phyloP scores from a whole-genome alignment of 1,140 invertebrate species.

The Mactra quadrangularis region DNA sequence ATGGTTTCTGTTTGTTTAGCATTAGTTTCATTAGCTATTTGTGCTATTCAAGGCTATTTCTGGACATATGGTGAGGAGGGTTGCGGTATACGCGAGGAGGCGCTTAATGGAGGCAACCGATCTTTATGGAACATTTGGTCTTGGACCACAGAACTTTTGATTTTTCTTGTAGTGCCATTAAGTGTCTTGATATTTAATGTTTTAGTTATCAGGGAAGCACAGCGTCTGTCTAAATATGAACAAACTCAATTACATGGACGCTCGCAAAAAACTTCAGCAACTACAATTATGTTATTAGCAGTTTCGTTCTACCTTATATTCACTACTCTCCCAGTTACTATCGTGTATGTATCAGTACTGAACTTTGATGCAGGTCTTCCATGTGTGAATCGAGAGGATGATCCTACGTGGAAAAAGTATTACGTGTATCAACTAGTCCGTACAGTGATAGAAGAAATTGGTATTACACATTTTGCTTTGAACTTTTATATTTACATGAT shows the following conservation, averaged over 20 bases:
- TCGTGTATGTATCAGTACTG: constrained; percentile 64
- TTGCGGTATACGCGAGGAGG: constrained; percentile 68
- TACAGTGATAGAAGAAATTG: constrained; percentile 79
- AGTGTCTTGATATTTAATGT: constrained; percentile 80
- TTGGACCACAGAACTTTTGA: constrained; percentile 75
- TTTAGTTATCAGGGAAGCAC: constrained; percentile 80
- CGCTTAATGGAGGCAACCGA: constrained; percentile 60
- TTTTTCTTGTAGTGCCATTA: constrained; percentile 79
- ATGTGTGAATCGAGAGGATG: constrained; percentile 19
- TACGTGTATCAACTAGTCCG: constrained; percentile 73
- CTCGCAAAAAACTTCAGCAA: constrained; percentile 74
- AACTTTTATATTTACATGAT: constrained; percentile 82
- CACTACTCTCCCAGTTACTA: constrained; percentile 80
- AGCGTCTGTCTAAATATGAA: constrained; percentile 75
- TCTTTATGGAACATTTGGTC: constrained; percentile 77
- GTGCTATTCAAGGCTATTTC: constrained; percentile 80
- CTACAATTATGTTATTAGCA: constrained; percentile 81
- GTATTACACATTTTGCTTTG: constrained; percentile 82
- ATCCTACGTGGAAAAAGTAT: constrained; percentile 68
- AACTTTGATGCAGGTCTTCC: constrained; percentile 42
- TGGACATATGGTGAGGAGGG: constrained; percentile 72
- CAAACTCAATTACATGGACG: constrained; percentile 70
- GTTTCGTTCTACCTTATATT: constrained; percentile 83
- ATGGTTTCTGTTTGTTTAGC: constrained; percentile 84
- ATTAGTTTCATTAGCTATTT: constrained; percentile 67